Evolutionary conservation across 2,888 invertebrate species (phyloP).

Genomic region (Oscheius sp.): DNA sequence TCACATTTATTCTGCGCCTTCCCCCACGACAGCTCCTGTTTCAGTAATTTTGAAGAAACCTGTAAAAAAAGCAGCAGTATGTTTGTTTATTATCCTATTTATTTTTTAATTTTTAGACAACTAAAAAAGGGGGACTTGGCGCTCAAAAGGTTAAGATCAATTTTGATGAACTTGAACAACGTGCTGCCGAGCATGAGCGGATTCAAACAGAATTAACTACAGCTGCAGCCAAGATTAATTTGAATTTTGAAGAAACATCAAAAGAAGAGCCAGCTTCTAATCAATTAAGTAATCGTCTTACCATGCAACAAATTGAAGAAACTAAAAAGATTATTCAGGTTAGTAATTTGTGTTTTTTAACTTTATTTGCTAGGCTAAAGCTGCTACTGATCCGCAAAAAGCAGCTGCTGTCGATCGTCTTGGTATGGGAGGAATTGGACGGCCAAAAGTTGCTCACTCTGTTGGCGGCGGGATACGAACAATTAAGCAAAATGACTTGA

Average conservation of each 20-base stretch:
- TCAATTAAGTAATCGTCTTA: conserved; percentile 74
- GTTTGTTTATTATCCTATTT: neutral
- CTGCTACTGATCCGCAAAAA: conserved; percentile 81
- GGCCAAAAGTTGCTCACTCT: conserved; percentile 59
- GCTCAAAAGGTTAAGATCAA: conserved; percentile 91
- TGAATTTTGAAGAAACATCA: conserved; percentile 28
- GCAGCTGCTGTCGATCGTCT: conserved; percentile 88
- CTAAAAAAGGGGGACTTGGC: conserved; percentile 87
- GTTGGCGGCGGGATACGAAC: conserved; percentile 63
- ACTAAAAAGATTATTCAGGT: conserved; percentile 69
- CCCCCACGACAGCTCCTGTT: conserved; percentile 71
- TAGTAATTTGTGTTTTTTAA: neutral
- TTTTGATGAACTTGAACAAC: conserved; percentile 91
- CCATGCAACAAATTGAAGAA: conserved; percentile 81
- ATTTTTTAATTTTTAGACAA: conserved; percentile 70
- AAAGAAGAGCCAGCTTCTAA: conserved; percentile 26
- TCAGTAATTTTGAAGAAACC: conserved; percentile 76
- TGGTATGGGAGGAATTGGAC: conserved; percentile 81
- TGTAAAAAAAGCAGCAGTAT: conserved; percentile 58
- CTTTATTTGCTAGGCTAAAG: conserved; percentile 44
- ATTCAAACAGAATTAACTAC: conserved; percentile 73
- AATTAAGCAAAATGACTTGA: conserved; percentile 50
- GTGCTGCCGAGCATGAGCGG: conserved; percentile 86
- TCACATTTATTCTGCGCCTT: conserved; percentile 46
- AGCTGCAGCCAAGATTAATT: conserved; percentile 24